Percentiles rank a stretch among this genome's conserved stretches.
Evolutionary conservation across 2,888 invertebrate species (phyloP).

Genomic region (Lasioglossum marginatum): DNA sequence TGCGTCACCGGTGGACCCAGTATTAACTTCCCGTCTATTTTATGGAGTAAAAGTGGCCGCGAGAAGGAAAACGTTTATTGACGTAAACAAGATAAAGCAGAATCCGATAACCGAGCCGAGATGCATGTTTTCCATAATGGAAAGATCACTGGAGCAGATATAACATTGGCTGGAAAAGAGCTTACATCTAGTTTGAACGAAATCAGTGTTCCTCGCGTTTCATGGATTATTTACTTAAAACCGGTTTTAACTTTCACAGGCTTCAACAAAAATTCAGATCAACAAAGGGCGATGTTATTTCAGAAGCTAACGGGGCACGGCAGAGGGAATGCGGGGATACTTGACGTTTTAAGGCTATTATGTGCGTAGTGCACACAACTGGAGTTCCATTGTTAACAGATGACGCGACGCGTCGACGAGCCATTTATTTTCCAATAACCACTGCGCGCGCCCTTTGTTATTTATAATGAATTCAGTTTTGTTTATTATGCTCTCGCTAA

Average conservation of each 20-base stretch:
- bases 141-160: neutral
- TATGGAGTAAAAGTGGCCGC: neutral
- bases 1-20: no score
- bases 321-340: neutral
- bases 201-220: neutral
- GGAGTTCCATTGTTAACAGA: neutral
- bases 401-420: neutral
- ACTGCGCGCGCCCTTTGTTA: neutral
- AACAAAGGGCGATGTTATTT: neutral
- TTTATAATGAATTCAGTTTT: neutral
- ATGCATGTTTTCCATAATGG: conserved; percentile 8
- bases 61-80: neutral
- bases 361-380: neutral
- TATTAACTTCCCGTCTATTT: neutral
- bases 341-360: neutral
- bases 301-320: neutral
- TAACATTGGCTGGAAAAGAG: neutral
- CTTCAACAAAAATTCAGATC: neutral
- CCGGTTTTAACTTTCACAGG: neutral
- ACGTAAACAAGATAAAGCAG: neutral
- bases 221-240: neutral
- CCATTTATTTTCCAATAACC: conserved; percentile 2
- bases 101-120: neutral
- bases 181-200: neutral
- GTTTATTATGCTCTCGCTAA: neutral